Base-by-base conservation (phyloP, 2,113 vertebrate genomes). In the Tautogolabrus adspersus region DNA sequence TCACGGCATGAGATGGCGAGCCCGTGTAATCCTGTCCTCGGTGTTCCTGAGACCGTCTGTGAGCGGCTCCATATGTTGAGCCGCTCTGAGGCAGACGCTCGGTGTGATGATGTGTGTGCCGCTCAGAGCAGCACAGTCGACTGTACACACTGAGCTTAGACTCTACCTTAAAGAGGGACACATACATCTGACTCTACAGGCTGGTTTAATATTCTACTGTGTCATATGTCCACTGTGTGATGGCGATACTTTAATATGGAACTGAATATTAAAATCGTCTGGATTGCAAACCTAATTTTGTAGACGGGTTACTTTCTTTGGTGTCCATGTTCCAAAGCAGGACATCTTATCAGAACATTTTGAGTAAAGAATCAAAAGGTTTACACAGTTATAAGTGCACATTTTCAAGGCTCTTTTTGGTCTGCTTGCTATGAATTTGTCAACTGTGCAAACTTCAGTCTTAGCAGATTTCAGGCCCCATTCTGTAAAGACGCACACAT, bases 21-120 rank as follows among this genome's bases (percentile, higher is more conserved):
- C 57, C 61, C 6, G 0, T 64, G 72, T 81, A 66, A 81, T 83
- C 77, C 54, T 22, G 15, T 66, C 58, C 59, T 37, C 6, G 3
- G 10, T 55, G 30, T 80, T 34, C 60, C 26, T 49, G 62, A 71
- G 37, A 34, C 60, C 30, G 21, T 19, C 59, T 56, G 30, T 54
- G 57, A 74, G 22, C 10, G 0, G n/a, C 74, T 66, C 71, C 75
- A 55, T 78, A 70, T 86, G 77, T 66, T 70, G 47, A 42, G 49
- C 55, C 13, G 42, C 71, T 40, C 69, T 10, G 57, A 65, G 75
- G 60, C 67, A 37, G 69, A 56, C 21, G 9, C 40, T 64, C 12
- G 10, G 61, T 68, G 40, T 0, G 18, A 26, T 67, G 77, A 84
- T 38, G 67, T 80, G 66, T 58, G 42, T 51, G 42, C 59, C 30